Conservation (phyloP, 1,140 invertebrate genomes). For the Archivesica marissinica region DNA sequence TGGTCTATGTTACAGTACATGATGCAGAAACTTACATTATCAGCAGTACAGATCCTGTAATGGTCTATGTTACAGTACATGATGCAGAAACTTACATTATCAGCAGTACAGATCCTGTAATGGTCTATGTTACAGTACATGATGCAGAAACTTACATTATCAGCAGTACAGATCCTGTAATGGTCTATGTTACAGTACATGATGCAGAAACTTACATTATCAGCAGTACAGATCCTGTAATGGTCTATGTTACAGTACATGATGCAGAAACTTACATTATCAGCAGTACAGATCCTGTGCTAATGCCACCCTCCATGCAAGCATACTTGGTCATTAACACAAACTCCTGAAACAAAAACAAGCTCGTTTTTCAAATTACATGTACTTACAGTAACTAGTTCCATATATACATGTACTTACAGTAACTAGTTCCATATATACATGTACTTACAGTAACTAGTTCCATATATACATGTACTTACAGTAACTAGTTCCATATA, state of each 20-base stretch:
- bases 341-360: slow-evolving; percentile 2
- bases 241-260: background rate
- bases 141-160: slow-evolving; percentile 31
- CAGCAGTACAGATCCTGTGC: slow-evolving; percentile 11
- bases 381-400: background rate
- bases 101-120: slow-evolving; percentile 5
- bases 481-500: background rate
- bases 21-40: slow-evolving; percentile 31
- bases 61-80: background rate
- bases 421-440: background rate
- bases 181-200: background rate
- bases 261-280: slow-evolving; percentile 31
- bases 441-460: background rate
- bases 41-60: slow-evolving; percentile 5
- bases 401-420: background rate
- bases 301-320: slow-evolving; percentile 3
- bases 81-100: slow-evolving; percentile 31
- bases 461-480: background rate
- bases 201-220: slow-evolving; percentile 31
- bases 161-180: slow-evolving; percentile 5
- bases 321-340: background rate
- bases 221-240: slow-evolving; percentile 5
- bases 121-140: background rate
- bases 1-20: background rate
- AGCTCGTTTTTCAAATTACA: background rate